These are phyloP conservation scores for Drosophila chauvacae DNA, from an alignment of 1,140 invertebrate genomes.

Conservation along the genomic window DNA sequence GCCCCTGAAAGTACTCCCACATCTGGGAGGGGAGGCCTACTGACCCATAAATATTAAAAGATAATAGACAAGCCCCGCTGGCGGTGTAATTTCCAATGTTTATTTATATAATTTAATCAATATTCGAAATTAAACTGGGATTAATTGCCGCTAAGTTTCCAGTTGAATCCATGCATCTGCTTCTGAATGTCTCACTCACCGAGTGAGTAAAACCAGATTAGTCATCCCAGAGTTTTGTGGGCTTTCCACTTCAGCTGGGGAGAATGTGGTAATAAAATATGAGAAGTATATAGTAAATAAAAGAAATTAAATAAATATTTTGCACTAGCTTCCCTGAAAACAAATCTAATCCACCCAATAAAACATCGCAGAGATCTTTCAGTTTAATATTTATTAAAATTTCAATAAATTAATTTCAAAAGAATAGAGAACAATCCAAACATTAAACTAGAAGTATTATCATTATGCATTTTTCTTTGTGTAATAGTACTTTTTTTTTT, in stretches of 20 bases:
- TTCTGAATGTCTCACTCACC: background rate
- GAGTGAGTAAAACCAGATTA: conserved; percentile 29
- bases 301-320: background rate
- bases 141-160: background rate
- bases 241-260: background rate
- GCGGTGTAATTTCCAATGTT: conserved; percentile 14
- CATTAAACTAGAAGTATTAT: conserved; percentile 80
- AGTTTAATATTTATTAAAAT: conserved; percentile 70
- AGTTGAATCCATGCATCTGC: conserved; percentile 9
- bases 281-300: too few species aligned
- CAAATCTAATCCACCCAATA: conserved; percentile 8
- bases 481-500: conserved; percentile 43
- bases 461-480: conserved; percentile 56
- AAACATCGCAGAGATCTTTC: background rate
- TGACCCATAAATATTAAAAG: conserved; percentile 44
- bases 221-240: conserved; percentile 12
- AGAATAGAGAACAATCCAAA: conserved; percentile 78
- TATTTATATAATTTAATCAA: conserved; percentile 13
- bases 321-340: too few species aligned
- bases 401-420: conserved; percentile 80
- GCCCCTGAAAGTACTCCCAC: conserved; percentile 71
- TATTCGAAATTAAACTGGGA: conserved; percentile 10
- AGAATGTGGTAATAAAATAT: conserved; percentile 3
- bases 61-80: conserved; percentile 19
- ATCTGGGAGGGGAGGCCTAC: conserved; percentile 3